Evolutionary conservation across 2,797 vertebrate genomes (phyloP).

Genomic region (Avahi laniger): DNA sequence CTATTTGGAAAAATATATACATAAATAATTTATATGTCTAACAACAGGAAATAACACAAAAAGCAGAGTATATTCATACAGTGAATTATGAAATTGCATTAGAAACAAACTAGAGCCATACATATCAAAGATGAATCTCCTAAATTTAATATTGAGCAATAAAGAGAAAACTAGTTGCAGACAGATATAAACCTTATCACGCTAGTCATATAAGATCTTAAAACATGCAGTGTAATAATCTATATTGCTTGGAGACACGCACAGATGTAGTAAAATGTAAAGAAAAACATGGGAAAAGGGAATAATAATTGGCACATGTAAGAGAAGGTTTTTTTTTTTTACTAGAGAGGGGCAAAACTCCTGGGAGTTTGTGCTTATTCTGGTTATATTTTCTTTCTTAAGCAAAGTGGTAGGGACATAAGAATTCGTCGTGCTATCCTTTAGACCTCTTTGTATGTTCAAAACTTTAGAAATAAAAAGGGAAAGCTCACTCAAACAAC

Average conservation of each 20-base stretch:
- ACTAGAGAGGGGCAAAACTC: neutral
- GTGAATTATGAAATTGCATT: neutral
- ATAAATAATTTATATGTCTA: neutral
- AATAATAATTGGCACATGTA: neutral
- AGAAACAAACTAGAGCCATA: neutral
- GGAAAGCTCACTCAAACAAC: neutral
- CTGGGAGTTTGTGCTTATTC: neutral
- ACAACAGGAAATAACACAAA: neutral
- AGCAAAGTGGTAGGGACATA: neutral
- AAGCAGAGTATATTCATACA: neutral
- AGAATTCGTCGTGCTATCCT: neutral
- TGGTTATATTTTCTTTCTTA: constrained; percentile 1
- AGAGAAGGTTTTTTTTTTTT: neutral
- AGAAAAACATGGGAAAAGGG: neutral
- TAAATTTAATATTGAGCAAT: neutral
- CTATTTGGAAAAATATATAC: neutral
- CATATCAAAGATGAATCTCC: neutral
- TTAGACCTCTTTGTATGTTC: neutral
- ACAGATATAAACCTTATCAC: neutral
- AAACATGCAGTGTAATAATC: neutral
- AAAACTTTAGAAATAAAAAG: neutral
- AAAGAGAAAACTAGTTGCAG: neutral
- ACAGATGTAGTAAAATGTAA: neutral
- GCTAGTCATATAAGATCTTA: neutral
- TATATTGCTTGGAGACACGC: neutral